These are phyloP conservation scores for Anthoptus insignis DNA, from an alignment of 2,888 invertebrate species.

Conservation along the genomic window DNA sequence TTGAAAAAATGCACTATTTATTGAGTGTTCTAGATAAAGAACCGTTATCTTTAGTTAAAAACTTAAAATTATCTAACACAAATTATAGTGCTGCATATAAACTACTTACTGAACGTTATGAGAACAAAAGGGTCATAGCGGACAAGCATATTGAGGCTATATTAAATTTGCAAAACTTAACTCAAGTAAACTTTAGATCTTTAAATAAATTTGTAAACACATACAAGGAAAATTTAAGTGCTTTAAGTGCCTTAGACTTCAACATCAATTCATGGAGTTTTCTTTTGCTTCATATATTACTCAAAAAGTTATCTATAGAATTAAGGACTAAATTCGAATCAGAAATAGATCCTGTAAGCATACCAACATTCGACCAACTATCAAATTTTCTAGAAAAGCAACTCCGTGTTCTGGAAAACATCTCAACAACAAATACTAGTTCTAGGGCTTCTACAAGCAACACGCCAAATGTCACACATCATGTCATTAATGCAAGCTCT, in stretches of 20 bases:
- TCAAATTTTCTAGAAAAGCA: slow-evolving; percentile 19
- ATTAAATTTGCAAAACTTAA: slow-evolving; percentile 5
- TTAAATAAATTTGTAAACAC: slow-evolving; percentile 10
- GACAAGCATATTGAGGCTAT: slow-evolving; percentile 16
- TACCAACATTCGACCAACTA: slow-evolving; percentile 7
- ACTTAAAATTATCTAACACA: slow-evolving; percentile 6
- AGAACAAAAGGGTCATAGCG: slow-evolving; percentile 17
- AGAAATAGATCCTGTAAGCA: slow-evolving; percentile 1
- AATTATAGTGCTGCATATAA: slow-evolving; percentile 9
- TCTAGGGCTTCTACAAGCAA: background rate
- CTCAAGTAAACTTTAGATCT: slow-evolving; percentile 5
- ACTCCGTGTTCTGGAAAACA: slow-evolving; percentile 10
- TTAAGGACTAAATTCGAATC: slow-evolving; percentile 16
- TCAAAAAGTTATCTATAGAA: slow-evolving; percentile 10
- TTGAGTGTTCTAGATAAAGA: slow-evolving; percentile 15
- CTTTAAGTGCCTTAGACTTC: slow-evolving; percentile 6
- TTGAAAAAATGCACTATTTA: slow-evolving; percentile 18
- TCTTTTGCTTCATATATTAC: slow-evolving; percentile 2
- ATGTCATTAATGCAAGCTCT: background rate
- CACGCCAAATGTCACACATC: background rate
- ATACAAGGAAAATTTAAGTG: slow-evolving; percentile 8
- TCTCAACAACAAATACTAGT: background rate
- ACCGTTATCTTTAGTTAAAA: slow-evolving; percentile 9
- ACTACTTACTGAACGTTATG: background rate
- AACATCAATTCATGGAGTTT: slow-evolving; percentile 15